Evolutionary conservation across 2,113 vertebrate genomes (phyloP).

Genomic region (Stercorarius parasiticus): DNA sequence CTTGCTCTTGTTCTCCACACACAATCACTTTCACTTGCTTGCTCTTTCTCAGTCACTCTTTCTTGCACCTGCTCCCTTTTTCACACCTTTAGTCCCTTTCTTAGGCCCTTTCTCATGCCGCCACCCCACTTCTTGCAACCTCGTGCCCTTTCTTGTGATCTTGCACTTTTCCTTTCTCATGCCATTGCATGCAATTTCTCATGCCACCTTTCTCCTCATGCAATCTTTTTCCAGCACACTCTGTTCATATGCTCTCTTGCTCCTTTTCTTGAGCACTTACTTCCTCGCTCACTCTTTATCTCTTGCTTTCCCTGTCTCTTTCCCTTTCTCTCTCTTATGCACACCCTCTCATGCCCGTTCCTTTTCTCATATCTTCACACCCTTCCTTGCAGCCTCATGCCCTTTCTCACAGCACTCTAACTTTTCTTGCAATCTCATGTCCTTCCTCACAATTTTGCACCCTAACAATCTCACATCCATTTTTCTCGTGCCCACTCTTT

Average conservation of each 20-base stretch:
- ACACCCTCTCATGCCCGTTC: neutral
- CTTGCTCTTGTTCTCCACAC: neutral
- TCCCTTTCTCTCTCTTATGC: neutral
- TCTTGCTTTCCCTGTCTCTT: neutral
- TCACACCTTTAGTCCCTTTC: neutral
- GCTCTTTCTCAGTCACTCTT: neutral
- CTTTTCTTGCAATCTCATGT: neutral
- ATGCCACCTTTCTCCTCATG: neutral
- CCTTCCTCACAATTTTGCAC: neutral
- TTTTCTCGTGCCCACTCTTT: neutral
- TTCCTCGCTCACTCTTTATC: neutral
- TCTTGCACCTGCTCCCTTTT: neutral
- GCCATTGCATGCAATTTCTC: neutral
- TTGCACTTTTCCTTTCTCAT: neutral
- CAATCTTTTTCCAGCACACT: neutral
- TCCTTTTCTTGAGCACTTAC: neutral
- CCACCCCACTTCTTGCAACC: neutral
- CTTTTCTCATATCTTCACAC: neutral
- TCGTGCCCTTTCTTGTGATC: neutral
- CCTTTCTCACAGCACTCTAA: neutral
- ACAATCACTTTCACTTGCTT: neutral
- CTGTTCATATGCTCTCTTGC: too few species aligned
- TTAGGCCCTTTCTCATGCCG: neutral
- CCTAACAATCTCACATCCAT: neutral
- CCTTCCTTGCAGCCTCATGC: neutral